Conservation (phyloP, 2,888 invertebrate species). For the Venusia cambrica region DNA sequence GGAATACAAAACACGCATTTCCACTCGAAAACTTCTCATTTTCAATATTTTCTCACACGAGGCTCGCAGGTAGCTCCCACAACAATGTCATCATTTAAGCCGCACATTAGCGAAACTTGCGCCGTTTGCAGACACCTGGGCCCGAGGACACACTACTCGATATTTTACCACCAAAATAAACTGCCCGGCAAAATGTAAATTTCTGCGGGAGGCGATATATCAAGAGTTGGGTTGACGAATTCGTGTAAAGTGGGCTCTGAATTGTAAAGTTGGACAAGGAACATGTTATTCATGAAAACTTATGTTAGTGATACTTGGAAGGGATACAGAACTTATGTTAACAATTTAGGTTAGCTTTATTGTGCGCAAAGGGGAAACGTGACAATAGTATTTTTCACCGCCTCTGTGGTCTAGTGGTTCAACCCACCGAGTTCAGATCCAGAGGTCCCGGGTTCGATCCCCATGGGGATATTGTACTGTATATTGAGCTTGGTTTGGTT, state of each 20-base stretch:
- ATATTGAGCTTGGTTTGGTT: too few species aligned
- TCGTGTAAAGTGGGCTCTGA: slow-evolving; percentile 33
- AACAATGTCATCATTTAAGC: slow-evolving; percentile 76
- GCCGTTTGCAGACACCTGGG: slow-evolving; percentile 73
- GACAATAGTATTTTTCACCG: too few species aligned
- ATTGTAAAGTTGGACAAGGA: slow-evolving; percentile 24
- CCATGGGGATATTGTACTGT: too few species aligned
- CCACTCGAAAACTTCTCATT: slow-evolving; percentile 11
- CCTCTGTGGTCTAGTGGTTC: too few species aligned
- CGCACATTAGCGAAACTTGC: slow-evolving; percentile 76
- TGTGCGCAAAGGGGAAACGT: not conserved
- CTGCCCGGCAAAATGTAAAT: slow-evolving; percentile 59
- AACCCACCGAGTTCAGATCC: too few species aligned
- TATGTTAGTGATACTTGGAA: slow-evolving; percentile 13
- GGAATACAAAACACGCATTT: slow-evolving; percentile 13
- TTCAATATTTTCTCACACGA: slow-evolving; percentile 26
- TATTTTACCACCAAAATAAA: slow-evolving; percentile 64
- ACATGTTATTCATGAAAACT: slow-evolving; percentile 18
- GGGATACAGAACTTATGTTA: slow-evolving; percentile 10
- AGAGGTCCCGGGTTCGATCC: too few species aligned
- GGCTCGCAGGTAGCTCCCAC: slow-evolving; percentile 40
- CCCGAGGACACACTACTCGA: slow-evolving; percentile 58
- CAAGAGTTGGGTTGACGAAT: slow-evolving; percentile 41
- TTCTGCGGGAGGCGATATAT: slow-evolving; percentile 45
- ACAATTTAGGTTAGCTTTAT: slow-evolving; percentile 6